Conservation (phyloP, 2,797 vertebrate species). For the Phaenicophaeus curvirostris region DNA sequence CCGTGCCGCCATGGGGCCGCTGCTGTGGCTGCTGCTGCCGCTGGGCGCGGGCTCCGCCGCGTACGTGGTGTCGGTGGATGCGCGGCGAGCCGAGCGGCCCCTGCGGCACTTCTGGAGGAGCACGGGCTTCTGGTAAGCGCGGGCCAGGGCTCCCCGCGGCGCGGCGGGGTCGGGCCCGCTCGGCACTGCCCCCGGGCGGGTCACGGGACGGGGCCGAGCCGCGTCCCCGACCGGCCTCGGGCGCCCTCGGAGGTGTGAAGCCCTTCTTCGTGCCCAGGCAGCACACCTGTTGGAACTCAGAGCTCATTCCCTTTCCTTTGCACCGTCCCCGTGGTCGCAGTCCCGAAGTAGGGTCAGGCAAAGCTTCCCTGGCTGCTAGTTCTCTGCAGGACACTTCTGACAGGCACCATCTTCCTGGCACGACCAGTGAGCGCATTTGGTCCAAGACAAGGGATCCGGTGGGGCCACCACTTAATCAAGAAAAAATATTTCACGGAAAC, state of each 20-base stretch:
- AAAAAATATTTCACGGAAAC: too few species aligned
- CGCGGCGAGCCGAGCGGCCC: neutral
- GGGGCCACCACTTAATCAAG: accelerated
- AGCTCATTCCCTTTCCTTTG: neutral
- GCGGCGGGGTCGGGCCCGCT: too few species aligned
- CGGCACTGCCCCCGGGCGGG: too few species aligned
- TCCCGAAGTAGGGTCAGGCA: neutral
- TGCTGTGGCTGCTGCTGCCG: neutral
- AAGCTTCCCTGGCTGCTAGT: neutral
- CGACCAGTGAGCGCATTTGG: neutral
- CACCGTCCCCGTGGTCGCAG: neutral
- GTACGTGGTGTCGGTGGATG: neutral
- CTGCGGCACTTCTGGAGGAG: constrained; percentile 56
- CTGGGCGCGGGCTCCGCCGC: neutral
- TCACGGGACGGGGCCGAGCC: neutral
- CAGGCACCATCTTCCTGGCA: accelerated
- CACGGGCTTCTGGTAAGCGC: constrained; percentile 62
- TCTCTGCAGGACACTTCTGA: neutral
- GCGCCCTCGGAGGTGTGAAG: accelerated
- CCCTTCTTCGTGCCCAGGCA: too few species aligned
- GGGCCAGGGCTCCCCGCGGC: neutral
- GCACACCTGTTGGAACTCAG: accelerated
- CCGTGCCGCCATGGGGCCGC: neutral
- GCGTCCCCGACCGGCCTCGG: too few species aligned
- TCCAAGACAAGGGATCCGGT: too few species aligned